phyloP scores from a whole-genome alignment of 2,888 invertebrate species.

The Resseliella maxima region DNA sequence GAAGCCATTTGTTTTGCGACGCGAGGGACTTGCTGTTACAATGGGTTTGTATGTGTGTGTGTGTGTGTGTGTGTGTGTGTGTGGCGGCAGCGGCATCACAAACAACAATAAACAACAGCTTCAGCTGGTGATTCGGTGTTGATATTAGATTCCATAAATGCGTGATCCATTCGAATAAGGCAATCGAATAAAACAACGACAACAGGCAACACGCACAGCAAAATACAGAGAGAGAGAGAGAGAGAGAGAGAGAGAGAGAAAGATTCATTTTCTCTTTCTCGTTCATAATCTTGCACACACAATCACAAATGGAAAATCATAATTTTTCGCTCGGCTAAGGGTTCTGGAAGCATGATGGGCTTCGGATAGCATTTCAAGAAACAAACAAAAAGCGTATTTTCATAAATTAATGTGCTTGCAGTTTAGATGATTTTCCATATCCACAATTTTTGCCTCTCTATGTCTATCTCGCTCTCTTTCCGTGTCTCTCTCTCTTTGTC shows the following conservation, averaged over 20 bases:
- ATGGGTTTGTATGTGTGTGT: too few relatives aligned
- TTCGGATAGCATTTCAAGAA: not conserved
- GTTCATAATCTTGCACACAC: not conserved
- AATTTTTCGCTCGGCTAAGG: not conserved
- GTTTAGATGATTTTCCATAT: conserved; percentile 41
- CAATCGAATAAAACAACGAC: conserved; percentile 15
- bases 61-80: too few relatives aligned
- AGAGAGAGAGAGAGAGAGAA: too few relatives aligned
- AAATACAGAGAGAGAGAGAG: too few relatives aligned
- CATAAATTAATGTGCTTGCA: conserved; percentile 48
- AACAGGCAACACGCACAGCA: not conserved
- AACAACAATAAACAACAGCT: not conserved
- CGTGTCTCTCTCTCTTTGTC: not conserved
- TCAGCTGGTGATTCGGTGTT: not conserved
- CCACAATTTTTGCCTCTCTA: too few relatives aligned
- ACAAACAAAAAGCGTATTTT: conserved; percentile 37
- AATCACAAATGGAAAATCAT: conserved; percentile 24
- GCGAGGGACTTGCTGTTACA: not conserved
- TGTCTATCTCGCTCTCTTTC: not conserved
- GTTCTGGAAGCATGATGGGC: too few relatives aligned
- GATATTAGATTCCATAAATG: conserved; percentile 40
- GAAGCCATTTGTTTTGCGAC: conserved; percentile 2
- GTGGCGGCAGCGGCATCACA: not conserved
- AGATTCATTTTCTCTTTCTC: not conserved
- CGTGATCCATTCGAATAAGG: not conserved